These are phyloP conservation scores for Peromyscus maniculatus DNA, from an alignment of 2,113 vertebrate genomes.

Conservation along the genomic window DNA sequence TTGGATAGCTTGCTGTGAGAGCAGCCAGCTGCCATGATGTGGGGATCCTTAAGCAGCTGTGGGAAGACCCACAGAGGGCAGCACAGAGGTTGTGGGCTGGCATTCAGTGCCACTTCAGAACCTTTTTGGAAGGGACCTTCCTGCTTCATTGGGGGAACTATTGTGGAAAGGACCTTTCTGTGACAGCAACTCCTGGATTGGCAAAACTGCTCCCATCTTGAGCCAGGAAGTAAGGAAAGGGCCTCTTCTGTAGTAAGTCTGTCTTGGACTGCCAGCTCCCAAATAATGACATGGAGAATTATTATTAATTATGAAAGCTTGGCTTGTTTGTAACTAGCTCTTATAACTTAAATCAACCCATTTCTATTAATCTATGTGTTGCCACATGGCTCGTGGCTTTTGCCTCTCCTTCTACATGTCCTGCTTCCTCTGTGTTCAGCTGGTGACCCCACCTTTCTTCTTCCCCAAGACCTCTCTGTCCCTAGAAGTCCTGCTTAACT, in stretches of 20 bases:
- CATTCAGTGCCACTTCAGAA: background rate
- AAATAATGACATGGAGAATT: background rate
- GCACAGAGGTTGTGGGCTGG: background rate
- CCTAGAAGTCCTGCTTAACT: background rate
- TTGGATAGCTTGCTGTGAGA: background rate
- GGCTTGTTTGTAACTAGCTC: background rate
- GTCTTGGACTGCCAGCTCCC: background rate
- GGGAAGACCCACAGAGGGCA: background rate
- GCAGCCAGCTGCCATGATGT: background rate
- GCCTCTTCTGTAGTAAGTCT: background rate
- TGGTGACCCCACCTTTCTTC: background rate
- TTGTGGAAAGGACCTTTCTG: background rate
- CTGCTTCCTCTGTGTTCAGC: background rate
- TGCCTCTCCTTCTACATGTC: background rate
- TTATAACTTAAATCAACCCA: background rate
- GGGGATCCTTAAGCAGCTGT: background rate
- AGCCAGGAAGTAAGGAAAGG: background rate
- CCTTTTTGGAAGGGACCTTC: background rate
- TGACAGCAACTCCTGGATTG: background rate
- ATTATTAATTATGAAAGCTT: background rate
- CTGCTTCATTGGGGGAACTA: background rate
- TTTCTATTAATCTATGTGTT: background rate
- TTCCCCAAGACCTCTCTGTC: background rate
- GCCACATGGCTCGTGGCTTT: background rate
- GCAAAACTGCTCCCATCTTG: background rate